Evolutionary conservation across 64 coral and sea anemone genomes (phyloP).

Genomic region (Stichodactyla helianthus): DNA sequence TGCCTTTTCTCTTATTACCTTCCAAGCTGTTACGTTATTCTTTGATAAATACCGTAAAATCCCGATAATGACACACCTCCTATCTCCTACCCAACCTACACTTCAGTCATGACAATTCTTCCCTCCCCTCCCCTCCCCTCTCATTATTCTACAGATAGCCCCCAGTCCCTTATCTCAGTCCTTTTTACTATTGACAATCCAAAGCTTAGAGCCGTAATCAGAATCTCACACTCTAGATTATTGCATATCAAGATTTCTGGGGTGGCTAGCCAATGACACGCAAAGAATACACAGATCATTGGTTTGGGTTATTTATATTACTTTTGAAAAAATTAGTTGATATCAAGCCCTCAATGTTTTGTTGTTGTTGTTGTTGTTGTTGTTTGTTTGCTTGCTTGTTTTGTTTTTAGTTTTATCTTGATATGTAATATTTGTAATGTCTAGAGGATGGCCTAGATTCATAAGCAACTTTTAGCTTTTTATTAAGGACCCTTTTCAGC

Average conservation of each 20-base stretch:
- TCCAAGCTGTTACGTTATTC: neutral
- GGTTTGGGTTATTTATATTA: no score
- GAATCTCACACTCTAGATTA: neutral
- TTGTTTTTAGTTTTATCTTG: no score
- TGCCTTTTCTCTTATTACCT: neutral
- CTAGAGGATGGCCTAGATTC: neutral
- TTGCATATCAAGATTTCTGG: neutral
- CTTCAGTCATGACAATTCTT: neutral
- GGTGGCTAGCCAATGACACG: neutral
- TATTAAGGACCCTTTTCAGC: no score
- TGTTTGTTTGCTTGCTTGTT: no score
- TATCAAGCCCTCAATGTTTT: no score
- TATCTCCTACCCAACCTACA: neutral
- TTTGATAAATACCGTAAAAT: constrained; percentile 6
- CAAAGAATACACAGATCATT: no score
- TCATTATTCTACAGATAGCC: neutral
- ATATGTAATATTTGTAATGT: neutral
- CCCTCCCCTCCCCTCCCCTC: neutral
- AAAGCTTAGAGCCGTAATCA: neutral
- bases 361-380: no score
- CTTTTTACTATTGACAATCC: neutral
- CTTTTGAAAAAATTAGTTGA: no score
- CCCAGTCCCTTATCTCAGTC: no score
- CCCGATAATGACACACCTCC: neutral
- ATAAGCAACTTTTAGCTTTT: no score